A percentile compares a stretch with the other conserved stretches of the same genome.
These are phyloP conservation scores for Halesus radiatus DNA, from an alignment of 1,140 invertebrate species.

Conservation along the genomic window DNA sequence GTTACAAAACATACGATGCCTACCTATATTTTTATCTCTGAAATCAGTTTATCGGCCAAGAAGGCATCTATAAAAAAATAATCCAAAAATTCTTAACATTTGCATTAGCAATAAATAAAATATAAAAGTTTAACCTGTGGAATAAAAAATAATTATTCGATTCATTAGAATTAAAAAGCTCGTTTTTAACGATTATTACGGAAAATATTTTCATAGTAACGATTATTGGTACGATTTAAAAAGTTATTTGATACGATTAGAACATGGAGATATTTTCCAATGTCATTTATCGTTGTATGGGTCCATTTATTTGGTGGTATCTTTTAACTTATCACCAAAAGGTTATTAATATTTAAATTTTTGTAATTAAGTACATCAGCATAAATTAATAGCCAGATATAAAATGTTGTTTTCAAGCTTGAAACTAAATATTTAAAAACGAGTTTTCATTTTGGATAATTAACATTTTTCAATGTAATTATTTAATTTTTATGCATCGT, in stretches of 20 bases:
- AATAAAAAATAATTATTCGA: conserved; percentile 21
- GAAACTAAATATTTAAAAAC: conserved; percentile 9
- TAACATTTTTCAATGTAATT: conserved; percentile 9
- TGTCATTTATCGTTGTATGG: background rate
- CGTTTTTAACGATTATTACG: conserved; percentile 18
- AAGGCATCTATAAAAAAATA: background rate
- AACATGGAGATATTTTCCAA: background rate
- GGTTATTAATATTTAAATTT: conserved; percentile 29
- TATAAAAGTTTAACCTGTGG: background rate
- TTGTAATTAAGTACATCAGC: conserved; percentile 24
- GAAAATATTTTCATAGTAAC: conserved; percentile 27
- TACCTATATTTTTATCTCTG: background rate
- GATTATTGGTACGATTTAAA: conserved; percentile 20
- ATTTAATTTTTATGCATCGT: conserved; percentile 14
- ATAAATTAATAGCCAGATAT: conserved; percentile 13
- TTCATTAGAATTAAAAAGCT: conserved; percentile 28
- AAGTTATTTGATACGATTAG: conserved; percentile 23
- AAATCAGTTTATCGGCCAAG: background rate
- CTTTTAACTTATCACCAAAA: conserved; percentile 6
- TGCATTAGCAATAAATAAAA: conserved; percentile 13
- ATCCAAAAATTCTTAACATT: background rate
- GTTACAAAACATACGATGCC: too few relatives aligned
- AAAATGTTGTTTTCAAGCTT: background rate
- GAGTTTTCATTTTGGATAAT: background rate
- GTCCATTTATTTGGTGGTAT: background rate